These are phyloP conservation scores for Drosophila paranaensis DNA, from an alignment of 2,888 invertebrate genomes.

Conservation along the genomic window DNA sequence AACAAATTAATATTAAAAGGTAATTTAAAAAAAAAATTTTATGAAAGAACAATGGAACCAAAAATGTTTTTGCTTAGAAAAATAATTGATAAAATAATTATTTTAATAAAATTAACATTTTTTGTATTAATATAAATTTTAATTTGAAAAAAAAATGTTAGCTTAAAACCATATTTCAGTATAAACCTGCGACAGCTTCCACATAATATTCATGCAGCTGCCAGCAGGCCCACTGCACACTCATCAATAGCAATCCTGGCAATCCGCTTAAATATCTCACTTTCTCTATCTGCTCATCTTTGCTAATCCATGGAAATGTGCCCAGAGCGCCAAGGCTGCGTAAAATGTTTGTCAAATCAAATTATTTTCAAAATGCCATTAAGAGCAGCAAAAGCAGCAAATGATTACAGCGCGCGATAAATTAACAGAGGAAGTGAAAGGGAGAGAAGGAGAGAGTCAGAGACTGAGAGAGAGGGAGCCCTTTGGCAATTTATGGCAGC, in stretches of 20 bases:
- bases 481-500: conserved; percentile 20
- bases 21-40: too few relatives aligned
- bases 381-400: conserved; percentile 29
- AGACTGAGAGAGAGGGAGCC: not conserved
- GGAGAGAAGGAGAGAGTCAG: not conserved
- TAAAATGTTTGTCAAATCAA: conserved; percentile 26
- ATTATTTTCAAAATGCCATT: conserved; percentile 38
- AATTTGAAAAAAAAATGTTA: too few relatives aligned
- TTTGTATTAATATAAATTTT: too few relatives aligned
- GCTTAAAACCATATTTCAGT: too few relatives aligned
- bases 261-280: not conserved
- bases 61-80: too few relatives aligned
- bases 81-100: too few relatives aligned
- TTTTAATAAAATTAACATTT: too few relatives aligned
- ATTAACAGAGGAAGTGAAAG: conserved; percentile 7
- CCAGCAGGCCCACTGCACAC: not conserved
- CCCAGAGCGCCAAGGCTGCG: not conserved
- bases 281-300: not conserved
- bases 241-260: not conserved
- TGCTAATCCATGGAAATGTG: not conserved
- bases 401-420: conserved; percentile 25
- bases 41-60: too few relatives aligned
- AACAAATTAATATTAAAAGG: too few relatives aligned
- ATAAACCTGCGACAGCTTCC: too few relatives aligned
- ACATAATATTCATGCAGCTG: not conserved